A percentile compares a stretch with the other conserved stretches of the same genome.
These are phyloP conservation scores for Podiceps cristatus DNA, from an alignment of 2,113 vertebrate species.

Conservation along the genomic window DNA sequence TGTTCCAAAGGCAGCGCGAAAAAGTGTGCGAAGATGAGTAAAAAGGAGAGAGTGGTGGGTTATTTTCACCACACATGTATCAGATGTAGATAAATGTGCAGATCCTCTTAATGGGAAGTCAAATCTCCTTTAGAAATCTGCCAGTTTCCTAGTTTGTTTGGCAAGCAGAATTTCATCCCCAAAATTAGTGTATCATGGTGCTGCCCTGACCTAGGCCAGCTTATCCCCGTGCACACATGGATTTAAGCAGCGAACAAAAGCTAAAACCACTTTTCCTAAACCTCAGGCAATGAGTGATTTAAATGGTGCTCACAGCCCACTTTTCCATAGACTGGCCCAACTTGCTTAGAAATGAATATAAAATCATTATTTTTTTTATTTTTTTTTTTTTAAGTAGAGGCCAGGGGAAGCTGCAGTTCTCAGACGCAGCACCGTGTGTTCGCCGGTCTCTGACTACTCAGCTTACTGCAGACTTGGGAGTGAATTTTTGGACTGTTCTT, in stretches of 20 bases:
- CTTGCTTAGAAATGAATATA: not conserved
- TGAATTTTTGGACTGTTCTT: not conserved
- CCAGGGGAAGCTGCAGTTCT: not conserved
- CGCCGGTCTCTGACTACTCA: rapidly evolving
- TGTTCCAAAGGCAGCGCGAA: not conserved
- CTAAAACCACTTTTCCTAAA: not conserved
- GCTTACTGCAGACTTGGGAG: not conserved
- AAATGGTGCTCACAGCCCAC: not conserved
- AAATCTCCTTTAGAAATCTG: not conserved
- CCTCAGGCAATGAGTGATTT: not conserved
- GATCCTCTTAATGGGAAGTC: not conserved
- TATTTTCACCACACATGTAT: not conserved
- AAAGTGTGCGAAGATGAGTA: not conserved
- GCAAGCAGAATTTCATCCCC: not conserved
- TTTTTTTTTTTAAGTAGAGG: not conserved
- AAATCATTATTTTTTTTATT: not conserved
- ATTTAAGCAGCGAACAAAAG: not conserved
- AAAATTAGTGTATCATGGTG: rapidly evolving
- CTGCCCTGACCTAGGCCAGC: not conserved
- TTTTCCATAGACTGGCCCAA: not conserved
- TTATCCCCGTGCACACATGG: rapidly evolving
- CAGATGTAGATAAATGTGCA: not conserved
- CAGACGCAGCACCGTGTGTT: rapidly evolving
- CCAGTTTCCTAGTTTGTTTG: not conserved
- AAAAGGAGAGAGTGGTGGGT: not conserved